Evolutionary conservation across 92 coral and sea anemone species (phyloP).

Genomic region (Phenganax marumi): DNA sequence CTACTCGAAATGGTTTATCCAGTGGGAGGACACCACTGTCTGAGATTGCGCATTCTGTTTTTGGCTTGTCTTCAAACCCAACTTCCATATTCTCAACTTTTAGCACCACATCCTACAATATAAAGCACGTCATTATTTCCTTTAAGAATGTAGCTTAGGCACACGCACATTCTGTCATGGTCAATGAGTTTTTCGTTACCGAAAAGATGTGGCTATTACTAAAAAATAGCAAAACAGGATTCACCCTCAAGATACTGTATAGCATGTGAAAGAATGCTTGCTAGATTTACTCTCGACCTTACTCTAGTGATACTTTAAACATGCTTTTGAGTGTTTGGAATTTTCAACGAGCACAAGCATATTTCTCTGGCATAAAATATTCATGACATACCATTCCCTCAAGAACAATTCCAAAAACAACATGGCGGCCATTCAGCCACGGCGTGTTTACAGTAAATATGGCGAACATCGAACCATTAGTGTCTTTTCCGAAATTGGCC

Average conservation of each 20-base stretch:
- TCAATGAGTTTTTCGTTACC: too few species aligned
- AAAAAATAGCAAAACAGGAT: too few species aligned
- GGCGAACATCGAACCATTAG: constrained; percentile 94
- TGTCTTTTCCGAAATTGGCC: constrained; percentile 91
- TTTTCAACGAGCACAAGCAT: neutral
- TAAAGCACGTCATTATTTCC: neutral
- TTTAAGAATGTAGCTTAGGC: too few species aligned
- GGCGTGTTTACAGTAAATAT: constrained; percentile 75
- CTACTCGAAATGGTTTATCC: constrained; percentile 78
- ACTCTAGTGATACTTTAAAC: too few species aligned
- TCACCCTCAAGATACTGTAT: too few species aligned
- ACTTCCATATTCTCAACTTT: constrained; percentile 72
- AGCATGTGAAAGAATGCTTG: too few species aligned
- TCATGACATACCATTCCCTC: constrained; percentile 77
- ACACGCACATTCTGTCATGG: too few species aligned
- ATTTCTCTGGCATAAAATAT: neutral
- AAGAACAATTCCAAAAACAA: constrained; percentile 84
- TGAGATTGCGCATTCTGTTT: constrained; percentile 64
- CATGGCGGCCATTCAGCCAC: constrained; percentile 90
- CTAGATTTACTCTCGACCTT: too few species aligned
- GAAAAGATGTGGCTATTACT: too few species aligned
- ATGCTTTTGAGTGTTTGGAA: neutral
- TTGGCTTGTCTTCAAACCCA: constrained; percentile 62
- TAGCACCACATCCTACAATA: constrained; percentile 70
- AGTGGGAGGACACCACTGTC: constrained; percentile 78